Evolutionary conservation across 2,797 vertebrate genomes (phyloP).

Genomic region (Gymnopithys bicolor): DNA sequence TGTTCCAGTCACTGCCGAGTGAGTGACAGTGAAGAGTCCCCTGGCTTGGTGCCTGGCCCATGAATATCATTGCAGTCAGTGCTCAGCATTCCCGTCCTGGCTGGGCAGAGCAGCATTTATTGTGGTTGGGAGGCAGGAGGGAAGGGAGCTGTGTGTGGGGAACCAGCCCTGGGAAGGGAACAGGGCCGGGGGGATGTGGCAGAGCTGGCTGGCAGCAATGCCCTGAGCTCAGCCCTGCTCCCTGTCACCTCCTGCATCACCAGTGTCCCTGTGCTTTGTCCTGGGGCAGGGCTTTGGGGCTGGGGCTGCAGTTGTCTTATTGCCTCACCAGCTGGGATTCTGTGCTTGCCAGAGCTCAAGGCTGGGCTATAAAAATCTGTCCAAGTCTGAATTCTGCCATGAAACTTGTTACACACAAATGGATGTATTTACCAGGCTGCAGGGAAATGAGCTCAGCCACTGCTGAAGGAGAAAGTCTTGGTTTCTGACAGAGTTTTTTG

Average conservation of each 20-base stretch:
- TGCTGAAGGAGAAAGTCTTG: background rate
- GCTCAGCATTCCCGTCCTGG: background rate
- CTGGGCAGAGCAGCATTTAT: background rate
- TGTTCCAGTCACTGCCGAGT: background rate
- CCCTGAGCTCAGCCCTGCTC: background rate
- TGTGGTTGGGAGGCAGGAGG: background rate
- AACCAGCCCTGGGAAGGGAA: background rate
- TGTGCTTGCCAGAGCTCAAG: conserved; percentile 2
- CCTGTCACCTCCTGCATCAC: background rate
- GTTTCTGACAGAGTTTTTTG: background rate
- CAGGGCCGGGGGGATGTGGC: background rate
- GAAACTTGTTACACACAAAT: background rate
- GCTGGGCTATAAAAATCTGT: conserved; percentile 3
- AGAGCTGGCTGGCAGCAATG: background rate
- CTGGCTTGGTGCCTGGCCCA: conserved; percentile 4
- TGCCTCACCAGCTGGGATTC: background rate
- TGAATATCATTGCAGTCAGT: background rate
- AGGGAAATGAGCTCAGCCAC: background rate
- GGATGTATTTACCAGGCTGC: background rate
- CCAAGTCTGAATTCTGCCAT: background rate
- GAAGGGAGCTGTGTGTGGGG: background rate
- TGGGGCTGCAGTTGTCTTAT: background rate
- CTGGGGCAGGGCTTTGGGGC: background rate
- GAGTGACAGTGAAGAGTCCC: conserved; percentile 7
- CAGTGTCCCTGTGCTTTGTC: background rate